Conservation (phyloP, 1,140 invertebrate species). For the Drosophila pruinosa region DNA sequence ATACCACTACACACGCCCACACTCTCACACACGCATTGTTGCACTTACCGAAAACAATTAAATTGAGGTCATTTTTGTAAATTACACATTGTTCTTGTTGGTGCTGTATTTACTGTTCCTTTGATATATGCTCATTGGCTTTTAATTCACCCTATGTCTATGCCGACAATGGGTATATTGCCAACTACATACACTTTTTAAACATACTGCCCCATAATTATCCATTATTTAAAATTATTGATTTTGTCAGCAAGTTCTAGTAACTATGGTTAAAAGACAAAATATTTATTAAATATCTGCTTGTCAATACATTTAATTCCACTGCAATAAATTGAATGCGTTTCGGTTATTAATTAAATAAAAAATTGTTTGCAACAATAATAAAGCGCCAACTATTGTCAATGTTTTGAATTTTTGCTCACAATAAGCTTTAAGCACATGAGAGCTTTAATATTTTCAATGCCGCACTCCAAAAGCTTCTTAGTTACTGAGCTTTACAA, state of each 20-base stretch:
- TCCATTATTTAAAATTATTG: too few species aligned
- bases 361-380: too few species aligned
- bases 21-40: conserved; percentile 15
- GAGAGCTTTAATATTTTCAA: too few species aligned
- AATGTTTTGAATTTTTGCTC: not conserved
- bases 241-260: too few species aligned
- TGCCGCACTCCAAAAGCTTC: not conserved
- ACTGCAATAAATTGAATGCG: too few species aligned
- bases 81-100: conserved; percentile 23
- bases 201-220: too few species aligned
- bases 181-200: not conserved
- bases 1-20: conserved; percentile 11
- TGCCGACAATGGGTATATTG: not conserved
- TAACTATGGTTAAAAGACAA: too few species aligned
- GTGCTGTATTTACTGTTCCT: not conserved
- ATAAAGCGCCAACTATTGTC: not conserved
- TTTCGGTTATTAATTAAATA: not conserved
- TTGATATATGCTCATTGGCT: not conserved
- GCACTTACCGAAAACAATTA: conserved; percentile 54
- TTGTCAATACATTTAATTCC: too few species aligned
- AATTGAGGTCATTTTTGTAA: conserved; percentile 60
- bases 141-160: not conserved
- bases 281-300: too few species aligned
- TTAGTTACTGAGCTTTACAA: not conserved
- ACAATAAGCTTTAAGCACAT: not conserved